A percentile compares a stretch with the other conserved stretches of the same genome.
Conservation (phyloP, 1,140 invertebrate species). For the Zaprionus africanus region DNA sequence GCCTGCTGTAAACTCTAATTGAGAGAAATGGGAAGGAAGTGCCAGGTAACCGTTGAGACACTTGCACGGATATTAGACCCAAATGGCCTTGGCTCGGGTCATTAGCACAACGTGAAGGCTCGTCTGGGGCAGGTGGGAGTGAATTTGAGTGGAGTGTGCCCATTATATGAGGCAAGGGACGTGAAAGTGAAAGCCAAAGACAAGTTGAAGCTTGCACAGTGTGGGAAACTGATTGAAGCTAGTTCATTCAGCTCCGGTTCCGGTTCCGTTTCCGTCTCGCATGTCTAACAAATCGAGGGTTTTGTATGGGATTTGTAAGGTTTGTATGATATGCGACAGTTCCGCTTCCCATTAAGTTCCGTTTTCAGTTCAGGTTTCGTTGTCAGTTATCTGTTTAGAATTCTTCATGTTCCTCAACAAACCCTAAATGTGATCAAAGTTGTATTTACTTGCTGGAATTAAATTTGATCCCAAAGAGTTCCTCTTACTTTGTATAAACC, state of each 20-base stretch:
- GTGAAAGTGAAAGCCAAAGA: not conserved
- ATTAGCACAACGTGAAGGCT: not conserved
- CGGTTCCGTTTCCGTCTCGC: not conserved
- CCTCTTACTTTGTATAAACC: not conserved
- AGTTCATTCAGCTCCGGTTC: constrained; percentile 1
- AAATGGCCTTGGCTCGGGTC: not conserved
- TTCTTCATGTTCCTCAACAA: not conserved
- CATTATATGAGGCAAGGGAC: not conserved
- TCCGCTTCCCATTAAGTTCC: not conserved
- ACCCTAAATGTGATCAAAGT: not conserved
- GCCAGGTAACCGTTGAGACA: constrained; percentile 9
- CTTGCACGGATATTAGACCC: constrained; percentile 3
- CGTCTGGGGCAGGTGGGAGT: no score
- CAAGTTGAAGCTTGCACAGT: not conserved
- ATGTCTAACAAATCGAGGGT: not conserved
- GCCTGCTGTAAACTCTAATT: constrained; percentile 27
- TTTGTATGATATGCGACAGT: not conserved
- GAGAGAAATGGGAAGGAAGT: constrained; percentile 30
- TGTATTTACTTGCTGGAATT: not conserved
- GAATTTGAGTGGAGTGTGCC: not conserved
- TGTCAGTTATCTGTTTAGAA: not conserved
- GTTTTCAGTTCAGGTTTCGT: not conserved
- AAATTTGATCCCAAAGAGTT: not conserved
- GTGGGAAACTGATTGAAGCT: not conserved
- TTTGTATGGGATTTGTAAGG: not conserved